These are phyloP conservation scores for Eupithecia exiguata DNA, from an alignment of 2,888 invertebrate species.

Conservation along the genomic window DNA sequence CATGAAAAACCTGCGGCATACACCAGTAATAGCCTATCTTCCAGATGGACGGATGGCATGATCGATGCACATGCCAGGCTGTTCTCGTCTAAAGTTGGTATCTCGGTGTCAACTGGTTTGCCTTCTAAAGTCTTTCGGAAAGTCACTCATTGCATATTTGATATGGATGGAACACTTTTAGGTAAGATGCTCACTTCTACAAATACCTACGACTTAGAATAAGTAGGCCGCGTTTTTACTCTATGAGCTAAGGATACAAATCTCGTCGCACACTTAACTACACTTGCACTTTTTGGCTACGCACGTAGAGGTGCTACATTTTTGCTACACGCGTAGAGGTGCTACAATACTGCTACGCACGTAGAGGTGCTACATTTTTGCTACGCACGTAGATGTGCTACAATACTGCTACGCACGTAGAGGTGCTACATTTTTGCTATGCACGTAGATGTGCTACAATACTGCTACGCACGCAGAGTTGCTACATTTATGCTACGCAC, in stretches of 20 bases:
- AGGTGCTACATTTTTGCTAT: not conserved
- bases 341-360: not conserved
- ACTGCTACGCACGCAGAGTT: no score
- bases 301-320: not conserved
- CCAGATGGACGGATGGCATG: not conserved
- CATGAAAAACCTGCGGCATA: not conserved
- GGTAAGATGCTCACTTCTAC: conserved; percentile 50
- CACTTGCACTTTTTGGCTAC: no score
- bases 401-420: not conserved
- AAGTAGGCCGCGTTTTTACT: no score
- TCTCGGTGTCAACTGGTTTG: not conserved
- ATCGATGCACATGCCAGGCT: not conserved
- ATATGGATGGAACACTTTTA: conserved; percentile 70
- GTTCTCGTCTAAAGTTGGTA: not conserved
- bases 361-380: no score
- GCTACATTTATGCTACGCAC: no score
- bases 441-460: not conserved
- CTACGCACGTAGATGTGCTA: no score
- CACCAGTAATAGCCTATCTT: not conserved
- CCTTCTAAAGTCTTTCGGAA: conserved; percentile 28
- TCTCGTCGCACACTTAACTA: not conserved
- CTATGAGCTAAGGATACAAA: not conserved
- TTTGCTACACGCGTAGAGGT: not conserved
- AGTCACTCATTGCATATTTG: conserved; percentile 70
- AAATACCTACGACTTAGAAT: no score